Base-by-base conservation (phyloP, 2,888 invertebrate species). In the Camptogramma bilineatum region DNA sequence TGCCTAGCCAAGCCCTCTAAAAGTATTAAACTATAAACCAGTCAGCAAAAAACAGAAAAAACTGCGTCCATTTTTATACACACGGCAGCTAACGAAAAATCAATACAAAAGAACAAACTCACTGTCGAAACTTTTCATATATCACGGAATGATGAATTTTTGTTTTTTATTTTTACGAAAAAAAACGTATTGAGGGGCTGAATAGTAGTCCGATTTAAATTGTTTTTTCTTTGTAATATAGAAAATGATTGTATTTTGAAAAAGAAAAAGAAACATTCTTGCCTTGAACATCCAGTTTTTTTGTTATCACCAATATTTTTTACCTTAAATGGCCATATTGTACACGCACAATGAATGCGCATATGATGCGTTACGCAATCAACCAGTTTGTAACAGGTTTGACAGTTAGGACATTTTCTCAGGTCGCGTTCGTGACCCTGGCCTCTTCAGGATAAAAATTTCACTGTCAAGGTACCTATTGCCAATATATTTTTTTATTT, bases 1-100 rank as follows among this genome's bases (percentile, higher is more conserved):
- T n/a, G n/a, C n/a, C n/a, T 44, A 44, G n/a, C n/a, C 44, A 17
- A 16, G 44, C 19, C 34, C 19, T 19, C 52, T 52, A 13, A 52
- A 39, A 52, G 52, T 42, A 24, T 53, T 21, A 53, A 28, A 44
- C 44, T 28, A 54, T 28, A 46, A 28, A n/a, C 44, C 44, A 46
- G 17, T 28, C 28, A 46, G 17, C 28, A 28, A 44, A 44, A 34
- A 34, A 10, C 28, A 16, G 13, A 28, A 54, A 55, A 55, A 10
- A 31, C 13, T 4, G 9, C 17, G 10, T 28, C 44, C 10, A 18
- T 55, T 56, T 34, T 54, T 44, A 44, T 44, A 28, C 21, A 34
- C 48, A n/a, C 34, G 48, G 21, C 48, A 39, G 19, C 47, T 9
- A 19, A 48, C 39, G 39, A 16, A 56, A 39, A 48, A 39, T 21